Base-by-base conservation (phyloP, 1,140 invertebrate species). In the Propsilocerus akamusi region DNA sequence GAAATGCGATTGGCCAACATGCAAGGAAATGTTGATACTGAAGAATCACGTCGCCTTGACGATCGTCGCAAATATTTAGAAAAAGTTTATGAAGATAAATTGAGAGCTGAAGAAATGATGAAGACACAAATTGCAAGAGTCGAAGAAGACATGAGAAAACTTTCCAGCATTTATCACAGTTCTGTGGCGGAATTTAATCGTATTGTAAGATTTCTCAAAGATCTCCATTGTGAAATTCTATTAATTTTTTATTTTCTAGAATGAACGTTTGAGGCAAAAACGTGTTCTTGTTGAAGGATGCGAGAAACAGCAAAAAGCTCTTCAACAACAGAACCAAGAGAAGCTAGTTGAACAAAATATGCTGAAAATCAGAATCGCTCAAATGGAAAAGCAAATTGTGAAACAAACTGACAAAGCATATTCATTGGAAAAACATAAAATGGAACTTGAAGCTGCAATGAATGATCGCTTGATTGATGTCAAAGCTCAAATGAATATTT, bases 341-440 rank as follows among this genome's bases (percentile, higher is more conserved):
- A 67, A 66, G 46, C 73, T 75, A 53, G 75, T 80, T 2, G 72
- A 77, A 41, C 67, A 77, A 32, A 79, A 74, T 58, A 61, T 80
- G 46, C 53, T 80, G 11, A 66, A 71, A 52, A 65, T 81, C 28
- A 66, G 65, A 49, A 67, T 77, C 1, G 64, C 65, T 26, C 71
- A 78, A 54, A 62, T 73, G 5, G 69, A 76, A 52, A 69, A 69
- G 46, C 63, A 70, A 4, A 67, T 74, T 46, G 59, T 63, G 0
- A 73, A 69, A 47, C 67, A 73, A 49, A 70, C 72, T 6, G 62
- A 73, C 41, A 68, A 70, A 53, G 69, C 77, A 4, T 76, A 71
- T 46, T 69, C 68, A 54, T 60, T 80, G 49, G 73, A 76, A 50
- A 72, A 72, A 57, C 72, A 75, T 53, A 69, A 68, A 37, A 54